phyloP scores from a whole-genome alignment of 2,113 vertebrate species.

The Solea senegalensis region DNA sequence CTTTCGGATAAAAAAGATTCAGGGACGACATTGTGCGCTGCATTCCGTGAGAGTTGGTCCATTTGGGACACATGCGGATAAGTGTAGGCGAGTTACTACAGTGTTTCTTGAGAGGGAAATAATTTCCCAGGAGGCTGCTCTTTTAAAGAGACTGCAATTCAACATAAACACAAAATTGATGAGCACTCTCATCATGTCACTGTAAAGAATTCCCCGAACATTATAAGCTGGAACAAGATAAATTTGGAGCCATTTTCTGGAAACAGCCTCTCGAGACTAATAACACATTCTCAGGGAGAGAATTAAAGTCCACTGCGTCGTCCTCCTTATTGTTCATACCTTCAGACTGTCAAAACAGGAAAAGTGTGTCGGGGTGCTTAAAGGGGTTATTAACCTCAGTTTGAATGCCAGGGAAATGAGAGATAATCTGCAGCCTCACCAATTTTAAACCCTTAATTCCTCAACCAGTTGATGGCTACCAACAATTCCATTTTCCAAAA shows the following conservation, averaged over 20 bases:
- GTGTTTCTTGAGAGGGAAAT: constrained; percentile 37
- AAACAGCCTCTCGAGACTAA: constrained; percentile 55
- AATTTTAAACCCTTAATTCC: constrained; percentile 46
- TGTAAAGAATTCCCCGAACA: constrained; percentile 39
- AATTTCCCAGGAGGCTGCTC: constrained; percentile 50
- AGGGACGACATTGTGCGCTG: constrained; percentile 6
- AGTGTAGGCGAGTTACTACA: constrained; percentile 17
- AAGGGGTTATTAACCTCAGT: constrained; percentile 50
- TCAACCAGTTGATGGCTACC: constrained; percentile 7
- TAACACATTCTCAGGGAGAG: constrained; percentile 59
- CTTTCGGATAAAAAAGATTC: constrained; percentile 3
- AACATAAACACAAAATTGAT: constrained; percentile 45
- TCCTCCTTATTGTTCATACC: constrained; percentile 24
- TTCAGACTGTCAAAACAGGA: constrained; percentile 40
- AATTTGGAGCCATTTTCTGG: constrained; percentile 52
- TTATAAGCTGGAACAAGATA: constrained; percentile 39
- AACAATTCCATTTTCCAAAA: constrained; percentile 3
- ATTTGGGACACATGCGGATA: constrained; percentile 35
- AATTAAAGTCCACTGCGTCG: constrained; percentile 53
- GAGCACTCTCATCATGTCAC: constrained; percentile 28
- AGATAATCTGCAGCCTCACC: constrained; percentile 47
- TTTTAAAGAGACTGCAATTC: constrained; percentile 35
- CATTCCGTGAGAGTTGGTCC: background rate
- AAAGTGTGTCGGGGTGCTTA: constrained; percentile 2
- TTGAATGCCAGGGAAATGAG: constrained; percentile 28